Conservation (phyloP, 2,113 vertebrate genomes). For the Upupa epops region DNA sequence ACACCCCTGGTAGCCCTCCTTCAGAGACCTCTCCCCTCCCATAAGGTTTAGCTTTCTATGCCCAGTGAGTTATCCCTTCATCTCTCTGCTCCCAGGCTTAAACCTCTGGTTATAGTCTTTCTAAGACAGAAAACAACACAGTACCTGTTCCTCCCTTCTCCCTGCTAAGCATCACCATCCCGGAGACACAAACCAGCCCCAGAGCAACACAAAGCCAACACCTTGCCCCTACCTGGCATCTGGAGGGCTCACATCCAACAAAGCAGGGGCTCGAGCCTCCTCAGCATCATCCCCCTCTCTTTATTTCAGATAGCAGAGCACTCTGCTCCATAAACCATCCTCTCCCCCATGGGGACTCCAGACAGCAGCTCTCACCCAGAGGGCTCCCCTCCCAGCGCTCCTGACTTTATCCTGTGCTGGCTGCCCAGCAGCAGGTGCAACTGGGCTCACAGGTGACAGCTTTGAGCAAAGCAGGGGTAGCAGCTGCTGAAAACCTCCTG, state of each 20-base stretch:
- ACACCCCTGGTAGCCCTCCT: not conserved
- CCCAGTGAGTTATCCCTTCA: not conserved
- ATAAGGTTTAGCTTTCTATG: not conserved
- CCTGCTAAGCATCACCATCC: too few relatives aligned
- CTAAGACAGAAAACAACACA: too few relatives aligned
- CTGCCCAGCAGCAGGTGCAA: not conserved
- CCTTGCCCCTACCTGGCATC: not conserved
- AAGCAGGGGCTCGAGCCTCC: not conserved
- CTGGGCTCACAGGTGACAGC: not conserved
- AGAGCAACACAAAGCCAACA: not conserved
- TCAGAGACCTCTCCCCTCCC: not conserved
- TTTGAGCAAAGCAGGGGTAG: not conserved
- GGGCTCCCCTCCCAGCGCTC: fast-evolving
- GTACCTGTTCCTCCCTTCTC: too few relatives aligned
- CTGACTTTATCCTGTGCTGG: fast-evolving
- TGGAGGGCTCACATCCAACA: not conserved
- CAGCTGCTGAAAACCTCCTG: not conserved
- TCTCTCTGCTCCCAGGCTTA: not conserved
- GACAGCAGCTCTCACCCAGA: fast-evolving
- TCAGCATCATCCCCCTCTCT: fast-evolving
- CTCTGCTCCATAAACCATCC: not conserved
- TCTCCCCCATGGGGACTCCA: fast-evolving
- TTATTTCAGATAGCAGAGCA: not conserved
- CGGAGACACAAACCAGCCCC: not conserved
- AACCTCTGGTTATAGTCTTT: too few relatives aligned